Evolutionary conservation across 2,797 vertebrate genomes (phyloP).

Genomic region (Enteromius paludinosus): DNA sequence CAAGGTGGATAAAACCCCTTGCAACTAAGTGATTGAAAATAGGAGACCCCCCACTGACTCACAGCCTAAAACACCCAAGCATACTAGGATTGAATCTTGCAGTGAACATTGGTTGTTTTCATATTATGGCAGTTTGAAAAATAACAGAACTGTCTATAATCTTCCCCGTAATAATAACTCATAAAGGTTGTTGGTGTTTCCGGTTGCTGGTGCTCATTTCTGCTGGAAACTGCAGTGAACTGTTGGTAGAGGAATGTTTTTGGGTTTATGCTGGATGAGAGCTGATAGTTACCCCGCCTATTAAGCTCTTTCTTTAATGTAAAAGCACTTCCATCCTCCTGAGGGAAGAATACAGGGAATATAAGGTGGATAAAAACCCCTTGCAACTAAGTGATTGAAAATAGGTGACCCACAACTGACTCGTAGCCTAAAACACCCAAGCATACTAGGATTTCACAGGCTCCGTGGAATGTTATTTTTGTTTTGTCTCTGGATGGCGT

Average conservation of each 20-base stretch:
- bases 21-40: constrained; percentile 12
- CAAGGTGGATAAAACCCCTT: background rate
- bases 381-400: constrained; percentile 11
- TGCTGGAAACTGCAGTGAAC: background rate
- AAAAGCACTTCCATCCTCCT: background rate
- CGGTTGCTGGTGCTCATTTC: background rate
- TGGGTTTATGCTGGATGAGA: background rate
- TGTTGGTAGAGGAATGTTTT: background rate
- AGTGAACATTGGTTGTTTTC: background rate
- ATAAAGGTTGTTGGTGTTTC: too few relatives aligned
- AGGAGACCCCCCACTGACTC: constrained; percentile 10
- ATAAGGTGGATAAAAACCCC: background rate
- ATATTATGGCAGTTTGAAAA: background rate
- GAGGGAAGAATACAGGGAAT: background rate
- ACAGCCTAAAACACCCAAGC: background rate
- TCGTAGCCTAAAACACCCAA: background rate
- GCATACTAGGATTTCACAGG: background rate
- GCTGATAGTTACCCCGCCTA: background rate
- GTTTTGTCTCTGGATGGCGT: background rate
- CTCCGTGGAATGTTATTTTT: background rate
- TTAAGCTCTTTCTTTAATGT: background rate
- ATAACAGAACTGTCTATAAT: background rate
- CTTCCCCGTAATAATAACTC: background rate
- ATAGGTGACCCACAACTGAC: constrained; percentile 16
- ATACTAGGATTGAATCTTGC: background rate